These are phyloP conservation scores for Malurus leucopterus DNA, from an alignment of 2,797 vertebrate genomes.

Conservation along the genomic window DNA sequence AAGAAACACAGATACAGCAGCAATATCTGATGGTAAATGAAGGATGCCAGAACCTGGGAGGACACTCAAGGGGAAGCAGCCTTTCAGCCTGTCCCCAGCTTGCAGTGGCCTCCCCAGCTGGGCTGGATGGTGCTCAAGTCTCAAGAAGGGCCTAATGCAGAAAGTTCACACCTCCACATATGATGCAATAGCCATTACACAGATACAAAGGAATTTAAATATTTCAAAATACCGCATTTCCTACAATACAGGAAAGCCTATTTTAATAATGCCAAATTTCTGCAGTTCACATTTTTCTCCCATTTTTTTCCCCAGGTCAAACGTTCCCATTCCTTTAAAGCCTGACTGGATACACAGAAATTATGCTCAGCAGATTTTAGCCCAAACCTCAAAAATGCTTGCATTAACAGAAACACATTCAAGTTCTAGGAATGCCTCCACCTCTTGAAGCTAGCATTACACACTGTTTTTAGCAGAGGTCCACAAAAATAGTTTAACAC, in stretches of 20 bases:
- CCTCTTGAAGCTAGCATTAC: neutral
- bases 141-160: neutral
- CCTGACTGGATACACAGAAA: neutral
- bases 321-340: neutral
- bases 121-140: neutral
- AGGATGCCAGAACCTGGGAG: neutral
- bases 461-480: neutral
- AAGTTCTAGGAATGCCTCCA: neutral
- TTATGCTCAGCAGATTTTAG: neutral
- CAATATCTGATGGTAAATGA: neutral
- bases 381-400: neutral
- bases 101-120: neutral
- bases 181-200: neutral
- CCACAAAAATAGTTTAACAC: neutral
- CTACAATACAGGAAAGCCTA: neutral
- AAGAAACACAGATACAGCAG: neutral
- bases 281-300: neutral
- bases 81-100: neutral
- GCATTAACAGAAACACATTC: neutral
- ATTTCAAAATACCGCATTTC: neutral
- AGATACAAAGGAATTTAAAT: neutral
- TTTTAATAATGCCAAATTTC: neutral
- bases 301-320: neutral
- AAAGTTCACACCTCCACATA: neutral
- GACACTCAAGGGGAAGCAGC: neutral